Base-by-base conservation (phyloP, 2,797 vertebrate species). In the Hypotaenidia philippensis region DNA sequence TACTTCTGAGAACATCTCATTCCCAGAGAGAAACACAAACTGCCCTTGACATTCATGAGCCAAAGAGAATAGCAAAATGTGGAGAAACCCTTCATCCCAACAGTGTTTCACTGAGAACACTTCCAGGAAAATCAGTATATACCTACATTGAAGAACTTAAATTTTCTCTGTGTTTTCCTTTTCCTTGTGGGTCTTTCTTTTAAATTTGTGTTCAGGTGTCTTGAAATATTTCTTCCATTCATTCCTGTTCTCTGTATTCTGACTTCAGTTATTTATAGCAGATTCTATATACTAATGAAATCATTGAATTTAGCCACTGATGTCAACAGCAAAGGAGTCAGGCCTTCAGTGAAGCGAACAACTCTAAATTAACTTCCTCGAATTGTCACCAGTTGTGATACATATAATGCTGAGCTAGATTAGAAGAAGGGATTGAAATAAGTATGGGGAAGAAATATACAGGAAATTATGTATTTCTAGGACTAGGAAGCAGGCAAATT, bases 401-500 rank as follows among this genome's bases (percentile, higher is more conserved):
- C 32, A 45, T 59, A 36, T 56, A 90, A 75, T n/a, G 50, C 34
- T 78, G 55, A 87, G 44, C 36, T 65, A 92, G 57, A 80, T 83
- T 75, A 87, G 45, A 87, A 68, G 57, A 65, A 90, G 69, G 40
- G 55, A 86, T 76, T 90, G 72, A 82, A 94, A 60, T 69, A 92
- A 87, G 59, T 38, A 66, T n/a, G 17, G 22, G 26, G 29, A 69
- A 77, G 52, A 93, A 86, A 89, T 88, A 78, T 68, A 81, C 17
- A 69, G 40, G 65, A 89, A 94, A 83, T 83, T 41, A 80, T 90
- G 70, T 60, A 94, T 89, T 94, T 94, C 49, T 84, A 65, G 81
- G 69, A 78, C 74, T 57, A 53, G 55, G 86, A 88, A 89, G 61
- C n/a, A 78, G 25, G 71, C 55, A 81, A 82, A 94, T 96, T 91